Percentiles rank a stretch among this genome's conserved stretches.
Evolutionary conservation across 1,140 invertebrate genomes (phyloP).

Genomic region (Drosophila micromelanica): DNA sequence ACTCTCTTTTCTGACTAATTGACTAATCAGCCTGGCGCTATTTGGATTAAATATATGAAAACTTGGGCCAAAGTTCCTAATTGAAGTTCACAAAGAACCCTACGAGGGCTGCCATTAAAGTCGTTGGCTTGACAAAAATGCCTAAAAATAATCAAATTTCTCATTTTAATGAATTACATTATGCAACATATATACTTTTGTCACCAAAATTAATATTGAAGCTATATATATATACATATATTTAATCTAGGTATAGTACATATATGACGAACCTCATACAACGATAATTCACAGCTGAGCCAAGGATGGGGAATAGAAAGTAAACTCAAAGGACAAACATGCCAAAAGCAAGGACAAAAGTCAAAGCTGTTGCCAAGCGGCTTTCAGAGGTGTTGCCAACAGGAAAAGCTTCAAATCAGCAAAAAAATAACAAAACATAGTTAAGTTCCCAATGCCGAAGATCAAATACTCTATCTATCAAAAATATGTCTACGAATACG

Average conservation of each 20-base stretch:
- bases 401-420: constrained; percentile 77
- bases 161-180: neutral
- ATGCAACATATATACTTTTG: neutral
- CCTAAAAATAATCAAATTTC: neutral
- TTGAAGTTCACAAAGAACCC: neutral
- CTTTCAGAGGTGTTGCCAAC: constrained; percentile 72
- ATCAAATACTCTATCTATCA: neutral
- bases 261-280: constrained; percentile 24
- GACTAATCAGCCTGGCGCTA: neutral
- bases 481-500: neutral
- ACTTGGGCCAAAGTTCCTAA: constrained; percentile 5
- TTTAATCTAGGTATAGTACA: neutral
- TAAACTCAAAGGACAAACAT: constrained; percentile 69
- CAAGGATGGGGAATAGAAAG: neutral
- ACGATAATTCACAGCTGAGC: constrained; percentile 23
- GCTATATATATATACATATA: neutral
- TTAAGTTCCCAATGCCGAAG: neutral
- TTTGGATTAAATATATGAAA: neutral
- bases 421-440: constrained; percentile 43
- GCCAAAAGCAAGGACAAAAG: constrained; percentile 76
- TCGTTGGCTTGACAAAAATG: neutral
- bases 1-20: neutral
- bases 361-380: constrained; percentile 36
- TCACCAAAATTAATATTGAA: neutral
- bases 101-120: constrained; percentile 1